Conservation (phyloP, 1,140 invertebrate genomes). For the Pectinophora gossypiella region DNA sequence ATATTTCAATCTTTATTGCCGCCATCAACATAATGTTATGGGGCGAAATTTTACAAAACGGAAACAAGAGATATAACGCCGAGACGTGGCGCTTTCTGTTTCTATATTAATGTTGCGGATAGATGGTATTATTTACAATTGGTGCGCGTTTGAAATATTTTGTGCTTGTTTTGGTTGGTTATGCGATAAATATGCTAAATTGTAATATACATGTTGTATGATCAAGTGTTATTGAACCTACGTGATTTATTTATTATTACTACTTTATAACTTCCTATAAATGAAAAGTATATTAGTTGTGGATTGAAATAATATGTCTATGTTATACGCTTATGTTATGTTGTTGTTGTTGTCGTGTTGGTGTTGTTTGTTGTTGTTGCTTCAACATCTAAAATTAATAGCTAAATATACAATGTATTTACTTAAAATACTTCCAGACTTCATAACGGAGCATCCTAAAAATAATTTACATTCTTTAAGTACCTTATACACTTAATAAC, state of each 20-base stretch:
- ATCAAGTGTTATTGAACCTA: neutral
- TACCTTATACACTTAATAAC: too few species aligned
- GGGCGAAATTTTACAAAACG: conserved; percentile 70
- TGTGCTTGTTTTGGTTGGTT: conserved; percentile 7
- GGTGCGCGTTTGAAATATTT: conserved; percentile 19
- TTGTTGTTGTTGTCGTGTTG: too few species aligned
- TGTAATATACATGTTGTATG: neutral
- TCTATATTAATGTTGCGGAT: conserved; percentile 52
- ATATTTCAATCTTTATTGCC: conserved; percentile 71
- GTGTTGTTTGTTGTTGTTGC: too few species aligned
- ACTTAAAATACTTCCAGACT: too few species aligned
- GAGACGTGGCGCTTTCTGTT: conserved; percentile 36
- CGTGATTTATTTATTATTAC: neutral
- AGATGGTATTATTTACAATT: conserved; percentile 46
- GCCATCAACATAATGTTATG: conserved; percentile 73
- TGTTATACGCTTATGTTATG: too few species aligned
- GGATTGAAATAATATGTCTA: too few species aligned
- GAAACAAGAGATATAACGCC: conserved; percentile 66
- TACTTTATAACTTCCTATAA: too few species aligned
- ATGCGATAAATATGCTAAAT: conserved; percentile 12
- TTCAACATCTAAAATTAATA: too few species aligned
- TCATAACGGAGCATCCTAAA: too few species aligned
- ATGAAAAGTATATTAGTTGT: too few species aligned
- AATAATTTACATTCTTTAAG: too few species aligned
- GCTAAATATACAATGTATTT: too few species aligned